Conservation (phyloP, 35 echinoderm and acorn worm genomes). For the Ophioderma brevispina region DNA sequence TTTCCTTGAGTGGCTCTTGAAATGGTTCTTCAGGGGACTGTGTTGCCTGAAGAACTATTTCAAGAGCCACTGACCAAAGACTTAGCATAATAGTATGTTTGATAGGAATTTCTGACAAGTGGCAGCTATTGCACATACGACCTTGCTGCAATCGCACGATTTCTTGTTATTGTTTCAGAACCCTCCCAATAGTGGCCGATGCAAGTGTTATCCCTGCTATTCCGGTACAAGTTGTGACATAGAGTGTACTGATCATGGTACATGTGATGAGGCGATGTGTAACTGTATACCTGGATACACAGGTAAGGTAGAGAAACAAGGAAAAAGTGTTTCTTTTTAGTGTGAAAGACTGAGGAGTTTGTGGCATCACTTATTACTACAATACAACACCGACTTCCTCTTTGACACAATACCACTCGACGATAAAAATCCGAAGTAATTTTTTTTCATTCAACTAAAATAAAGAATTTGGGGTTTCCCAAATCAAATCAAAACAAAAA, state of each 20-base stretch:
- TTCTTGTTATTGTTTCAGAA: not conserved
- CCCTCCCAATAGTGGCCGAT: conserved; percentile 47
- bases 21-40: no score
- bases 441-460: no score
- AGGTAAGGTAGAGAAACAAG: not conserved
- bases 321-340: not conserved
- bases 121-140: no score
- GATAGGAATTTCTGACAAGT: no score
- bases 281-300: conserved; percentile 36
- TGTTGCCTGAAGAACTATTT: no score
- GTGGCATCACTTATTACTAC: not conserved
- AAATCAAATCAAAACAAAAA: no score
- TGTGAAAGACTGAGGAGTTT: not conserved
- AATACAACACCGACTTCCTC: not conserved
- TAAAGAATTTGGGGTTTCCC: no score
- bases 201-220: conserved; percentile 72
- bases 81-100: no score
- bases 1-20: no score
- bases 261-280: conserved; percentile 40
- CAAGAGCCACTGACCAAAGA: no score
- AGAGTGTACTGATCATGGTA: conserved; percentile 66
- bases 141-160: no score
- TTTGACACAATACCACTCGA: not conserved
- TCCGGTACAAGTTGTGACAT: conserved; percentile 71
- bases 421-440: not conserved